These are phyloP conservation scores for Epirrhoe tristata DNA, from an alignment of 2,888 invertebrate species.

Conservation along the genomic window DNA sequence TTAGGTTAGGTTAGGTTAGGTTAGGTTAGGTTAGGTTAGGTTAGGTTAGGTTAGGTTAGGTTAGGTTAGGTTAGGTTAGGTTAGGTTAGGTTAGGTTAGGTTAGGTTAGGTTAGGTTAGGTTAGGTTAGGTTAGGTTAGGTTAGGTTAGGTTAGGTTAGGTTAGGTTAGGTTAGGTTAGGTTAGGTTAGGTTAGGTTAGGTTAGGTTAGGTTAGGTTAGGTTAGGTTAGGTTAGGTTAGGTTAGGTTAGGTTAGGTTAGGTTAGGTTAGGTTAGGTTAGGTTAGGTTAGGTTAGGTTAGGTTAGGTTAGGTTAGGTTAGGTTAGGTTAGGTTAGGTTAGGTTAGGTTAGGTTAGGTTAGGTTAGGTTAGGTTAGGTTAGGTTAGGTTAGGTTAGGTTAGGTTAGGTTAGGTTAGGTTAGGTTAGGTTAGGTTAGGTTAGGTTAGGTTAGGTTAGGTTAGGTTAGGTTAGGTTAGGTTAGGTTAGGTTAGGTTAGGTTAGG, in stretches of 20 bases:
- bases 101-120: constrained; percentile 44
- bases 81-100: constrained; percentile 43
- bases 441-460: constrained; percentile 29
- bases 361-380: constrained; percentile 33
- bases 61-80: constrained; percentile 49
- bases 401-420: constrained; percentile 33
- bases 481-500: constrained; percentile 31
- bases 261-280: constrained; percentile 39
- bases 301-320: constrained; percentile 11
- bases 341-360: constrained; percentile 31
- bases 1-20: constrained; percentile 41
- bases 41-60: constrained; percentile 50
- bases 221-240: constrained; percentile 37
- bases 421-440: constrained; percentile 21
- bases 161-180: constrained; percentile 39
- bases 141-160: constrained; percentile 42
- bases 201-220: constrained; percentile 42
- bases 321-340: constrained; percentile 24
- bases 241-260: constrained; percentile 39
- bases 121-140: constrained; percentile 42
- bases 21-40: constrained; percentile 41
- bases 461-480: constrained; percentile 31
- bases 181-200: constrained; percentile 45
- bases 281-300: constrained; percentile 25
- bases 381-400: constrained; percentile 32